Evolutionary conservation across 2,888 invertebrate genomes (phyloP), one percentile per base, ranked within the genome.

Genomic region (Dynastes tityus): DNA sequence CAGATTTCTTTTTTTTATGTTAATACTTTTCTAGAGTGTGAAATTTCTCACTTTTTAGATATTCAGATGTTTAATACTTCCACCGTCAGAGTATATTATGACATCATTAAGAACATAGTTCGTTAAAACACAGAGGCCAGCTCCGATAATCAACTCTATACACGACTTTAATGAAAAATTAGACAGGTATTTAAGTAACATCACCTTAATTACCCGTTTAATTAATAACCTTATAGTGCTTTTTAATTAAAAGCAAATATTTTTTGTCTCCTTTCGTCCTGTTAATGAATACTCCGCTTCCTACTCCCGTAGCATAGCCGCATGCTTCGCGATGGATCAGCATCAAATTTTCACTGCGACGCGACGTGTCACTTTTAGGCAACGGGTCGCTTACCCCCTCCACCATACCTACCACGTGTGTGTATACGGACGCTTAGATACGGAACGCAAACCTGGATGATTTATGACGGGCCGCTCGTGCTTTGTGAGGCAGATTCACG

Each of bases 221-320:
- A 73, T 73, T 73, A 73, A 58, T 71, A 55, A 32, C 55, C 70
- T 27, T 53, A 32, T 16, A 16, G 29, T 55, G 37, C 32, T 58
- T 73, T 73, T 73, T 73, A 73, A 73, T 73, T 73, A 58, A 58
- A 73, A 37, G 40, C 58, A 27, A 27, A 68, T 13, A 49, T 37
- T 27, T 27, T 27, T 9, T 49, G 45, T 51, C 49, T 61, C 27
- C 9, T 51, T 49, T 51, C 27, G 8, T 49, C 49, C 22, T 68
- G 27, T 29, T 61, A 27, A 61, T 8, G 16, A 16, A 3, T 2
- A n/a, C 13, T 37, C 16, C 37, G 40, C 40, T 4, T 37, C 40
- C 8, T 65, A 16, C n/a, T 37, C 13, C 0, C 16, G 16, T 8
- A 37, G 40, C 32, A 40, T 37, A 51, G 11, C n/a, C 16, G n/a